Conservation (phyloP, 2,888 invertebrate species). For the Aspidiotus rigidus region DNA sequence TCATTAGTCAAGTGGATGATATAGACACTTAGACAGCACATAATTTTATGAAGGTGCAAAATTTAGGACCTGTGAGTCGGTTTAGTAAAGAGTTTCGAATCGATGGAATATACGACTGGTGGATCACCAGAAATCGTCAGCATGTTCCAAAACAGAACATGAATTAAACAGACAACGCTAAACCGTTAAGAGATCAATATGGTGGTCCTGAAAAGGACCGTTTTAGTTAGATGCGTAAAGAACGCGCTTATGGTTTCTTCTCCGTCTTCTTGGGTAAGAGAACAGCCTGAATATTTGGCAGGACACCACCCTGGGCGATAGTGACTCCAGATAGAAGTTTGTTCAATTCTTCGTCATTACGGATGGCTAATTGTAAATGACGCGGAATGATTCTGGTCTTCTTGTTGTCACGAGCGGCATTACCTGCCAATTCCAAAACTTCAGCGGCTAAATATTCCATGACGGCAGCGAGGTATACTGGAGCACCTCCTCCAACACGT, state of each 20-base stretch:
- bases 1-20: no score
- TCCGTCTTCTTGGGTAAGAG: constrained; percentile 34
- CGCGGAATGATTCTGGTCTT: constrained; percentile 65
- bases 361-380: constrained; percentile 67
- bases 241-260: constrained; percentile 40
- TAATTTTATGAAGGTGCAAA: no score
- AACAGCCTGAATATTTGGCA: constrained; percentile 49
- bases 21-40: no score
- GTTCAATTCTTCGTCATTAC: constrained; percentile 77
- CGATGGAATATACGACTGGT: no score
- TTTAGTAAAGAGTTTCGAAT: no score
- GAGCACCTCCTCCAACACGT: constrained; percentile 49
- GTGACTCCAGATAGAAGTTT: constrained; percentile 66
- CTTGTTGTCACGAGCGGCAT: constrained; percentile 56
- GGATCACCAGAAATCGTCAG: no score
- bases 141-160: no score
- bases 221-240: not conserved
- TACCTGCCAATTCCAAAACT: constrained; percentile 55
- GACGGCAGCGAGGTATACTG: constrained; percentile 51
- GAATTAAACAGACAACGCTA: no score
- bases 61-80: no score
- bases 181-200: not conserved
- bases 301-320: constrained; percentile 74
- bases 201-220: constrained; percentile 11
- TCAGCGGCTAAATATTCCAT: constrained; percentile 61